Percentiles rank a stretch among this genome's conserved stretches.
phyloP scores from a whole-genome alignment of 2,113 vertebrate genomes.

The Antechinus flavipes region DNA sequence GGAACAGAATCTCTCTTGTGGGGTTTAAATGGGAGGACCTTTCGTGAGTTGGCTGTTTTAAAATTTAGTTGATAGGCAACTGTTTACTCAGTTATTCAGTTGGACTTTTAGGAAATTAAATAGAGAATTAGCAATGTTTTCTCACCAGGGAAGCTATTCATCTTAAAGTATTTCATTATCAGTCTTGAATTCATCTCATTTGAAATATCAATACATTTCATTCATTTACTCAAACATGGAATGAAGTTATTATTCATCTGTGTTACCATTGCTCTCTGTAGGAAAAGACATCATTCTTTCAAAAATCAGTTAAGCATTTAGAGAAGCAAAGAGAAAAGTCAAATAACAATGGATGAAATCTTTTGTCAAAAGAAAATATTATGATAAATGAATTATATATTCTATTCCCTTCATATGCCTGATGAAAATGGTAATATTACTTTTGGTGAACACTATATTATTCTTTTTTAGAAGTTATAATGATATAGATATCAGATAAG shows the following conservation, averaged over 20 bases:
- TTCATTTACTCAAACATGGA: conserved; percentile 26
- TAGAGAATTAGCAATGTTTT: conserved; percentile 56
- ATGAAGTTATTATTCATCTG: conserved; percentile 16
- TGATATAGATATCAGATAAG: background rate
- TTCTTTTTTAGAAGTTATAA: background rate
- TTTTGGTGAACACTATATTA: background rate
- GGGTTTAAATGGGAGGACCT: background rate
- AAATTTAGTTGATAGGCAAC: conserved; percentile 35
- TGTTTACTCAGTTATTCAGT: conserved; percentile 44
- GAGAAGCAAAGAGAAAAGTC: background rate
- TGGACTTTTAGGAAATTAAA: conserved; percentile 60
- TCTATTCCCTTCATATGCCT: background rate
- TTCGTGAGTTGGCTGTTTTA: conserved; percentile 36
- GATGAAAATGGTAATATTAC: background rate
- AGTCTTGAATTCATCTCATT: conserved; percentile 61
- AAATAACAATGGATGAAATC: conserved; percentile 7
- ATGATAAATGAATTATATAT: background rate
- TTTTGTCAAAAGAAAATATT: background rate
- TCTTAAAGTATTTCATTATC: conserved; percentile 39
- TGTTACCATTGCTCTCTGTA: background rate
- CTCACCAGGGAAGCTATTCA: conserved; percentile 28
- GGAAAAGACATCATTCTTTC: conserved; percentile 6
- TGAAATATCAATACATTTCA: background rate
- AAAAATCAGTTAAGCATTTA: conserved; percentile 39
- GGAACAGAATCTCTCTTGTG: conserved; percentile 22